phyloP scores from a whole-genome alignment of 2,113 vertebrate genomes.

The Bos taurus region ARS-UCD2.0 NC_037343.1:77493001-77493500 shows the following conservation, averaged over 20 bases:
- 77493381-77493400: background rate
- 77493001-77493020: background rate
- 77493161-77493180: background rate
- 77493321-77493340: background rate
- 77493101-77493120: too few species aligned
- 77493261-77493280: background rate
- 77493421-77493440: background rate
- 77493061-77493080: background rate
- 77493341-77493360: background rate
- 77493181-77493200: background rate
- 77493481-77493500: background rate
- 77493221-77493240: background rate
- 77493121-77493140: background rate
- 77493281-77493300: background rate
- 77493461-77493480: background rate
- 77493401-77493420: background rate
- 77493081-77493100: background rate
- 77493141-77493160: background rate
- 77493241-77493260: background rate
- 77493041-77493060: background rate
- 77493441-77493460: background rate
- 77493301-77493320: background rate
- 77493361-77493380: background rate
- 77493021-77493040: background rate
- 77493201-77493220: accelerated